Conservation (phyloP, 2,888 invertebrate species). For the Latrodectus hesperus region DNA sequence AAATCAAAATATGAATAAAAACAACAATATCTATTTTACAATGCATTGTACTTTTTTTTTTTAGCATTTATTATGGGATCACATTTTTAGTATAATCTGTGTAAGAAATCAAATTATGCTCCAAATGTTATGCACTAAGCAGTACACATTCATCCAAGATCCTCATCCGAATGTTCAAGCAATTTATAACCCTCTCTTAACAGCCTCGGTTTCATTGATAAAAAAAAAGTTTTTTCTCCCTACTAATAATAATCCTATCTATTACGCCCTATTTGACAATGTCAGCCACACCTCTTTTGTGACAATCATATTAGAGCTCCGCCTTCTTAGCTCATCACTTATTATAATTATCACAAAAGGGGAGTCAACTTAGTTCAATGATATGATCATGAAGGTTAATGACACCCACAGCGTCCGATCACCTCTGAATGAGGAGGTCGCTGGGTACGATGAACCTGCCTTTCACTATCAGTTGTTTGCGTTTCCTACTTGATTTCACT, state of each 20-base stretch:
- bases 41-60: no score
- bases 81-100: no score
- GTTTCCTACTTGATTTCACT: background rate
- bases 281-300: background rate
- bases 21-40: no score
- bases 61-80: no score
- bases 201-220: background rate
- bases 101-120: no score
- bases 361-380: constrained; percentile 13
- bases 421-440: constrained; percentile 6
- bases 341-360: background rate
- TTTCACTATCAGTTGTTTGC: constrained; percentile 17
- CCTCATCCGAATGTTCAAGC: background rate
- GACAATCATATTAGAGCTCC: constrained; percentile 9
- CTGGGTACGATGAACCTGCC: constrained; percentile 31
- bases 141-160: background rate
- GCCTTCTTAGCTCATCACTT: constrained; percentile 19
- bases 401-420: constrained; percentile 45
- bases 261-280: background rate
- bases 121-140: no score
- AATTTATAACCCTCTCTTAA: background rate
- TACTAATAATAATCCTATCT: background rate
- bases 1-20: no score
- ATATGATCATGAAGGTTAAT: constrained; percentile 24
- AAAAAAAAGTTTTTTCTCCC: background rate